Evolutionary conservation across 2,888 invertebrate species (phyloP).

Genomic region (Apamea anceps): DNA sequence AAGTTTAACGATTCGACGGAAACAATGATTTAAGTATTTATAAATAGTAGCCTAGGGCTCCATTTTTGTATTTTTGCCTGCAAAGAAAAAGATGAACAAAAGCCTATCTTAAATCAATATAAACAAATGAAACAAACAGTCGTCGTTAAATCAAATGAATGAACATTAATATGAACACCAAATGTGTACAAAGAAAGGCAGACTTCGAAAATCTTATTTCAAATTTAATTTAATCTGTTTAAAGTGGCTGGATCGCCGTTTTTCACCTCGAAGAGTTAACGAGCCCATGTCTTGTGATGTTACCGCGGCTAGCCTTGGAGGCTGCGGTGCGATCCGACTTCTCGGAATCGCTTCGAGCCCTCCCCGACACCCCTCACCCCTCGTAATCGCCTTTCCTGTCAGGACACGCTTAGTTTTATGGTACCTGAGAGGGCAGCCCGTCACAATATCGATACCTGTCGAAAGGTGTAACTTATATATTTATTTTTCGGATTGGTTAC

Average conservation of each 20-base stretch:
- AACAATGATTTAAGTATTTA: too few relatives aligned
- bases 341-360: conserved; percentile 82
- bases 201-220: conserved; percentile 68
- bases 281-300: conserved; percentile 85
- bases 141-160: conserved; percentile 6
- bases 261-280: conserved; percentile 86
- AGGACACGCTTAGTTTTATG: conserved; percentile 73
- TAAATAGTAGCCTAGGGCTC: too few relatives aligned
- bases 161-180: conserved; percentile 20
- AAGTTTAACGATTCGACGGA: not conserved
- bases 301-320: conserved; percentile 85
- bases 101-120: not conserved
- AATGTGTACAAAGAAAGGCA: conserved; percentile 24
- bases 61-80: not conserved
- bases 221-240: conserved; percentile 81
- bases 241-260: conserved; percentile 74
- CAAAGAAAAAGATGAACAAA: not conserved
- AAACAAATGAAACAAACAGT: conserved; percentile 1
- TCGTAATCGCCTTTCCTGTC: conserved; percentile 79
- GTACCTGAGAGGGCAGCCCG: conserved; percentile 62
- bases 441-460: conserved; percentile 62
- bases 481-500: conserved; percentile 8
- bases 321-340: conserved; percentile 81
- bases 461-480: conserved; percentile 30
- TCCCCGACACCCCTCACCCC: conserved; percentile 71